Percentiles rank a stretch among this genome's conserved stretches.
Conservation (phyloP, 2,888 invertebrate genomes). For the Sinopyrophorus schimmeli region DNA sequence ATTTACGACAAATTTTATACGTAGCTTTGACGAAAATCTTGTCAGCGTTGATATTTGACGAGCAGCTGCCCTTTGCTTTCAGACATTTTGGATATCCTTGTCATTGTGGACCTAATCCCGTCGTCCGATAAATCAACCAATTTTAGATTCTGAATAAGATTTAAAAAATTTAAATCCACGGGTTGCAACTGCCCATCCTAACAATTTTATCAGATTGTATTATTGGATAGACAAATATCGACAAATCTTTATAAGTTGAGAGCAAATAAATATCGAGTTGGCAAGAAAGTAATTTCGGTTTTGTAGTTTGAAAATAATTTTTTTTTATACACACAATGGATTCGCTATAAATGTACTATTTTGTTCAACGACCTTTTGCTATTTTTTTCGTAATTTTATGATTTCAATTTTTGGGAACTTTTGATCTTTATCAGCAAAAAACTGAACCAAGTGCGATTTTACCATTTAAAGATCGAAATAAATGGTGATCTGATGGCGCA, state of each 20-base stretch:
- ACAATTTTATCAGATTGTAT: constrained; percentile 5
- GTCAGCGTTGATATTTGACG: constrained; percentile 17
- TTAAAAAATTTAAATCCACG: background rate
- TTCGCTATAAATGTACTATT: background rate
- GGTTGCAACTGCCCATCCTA: background rate
- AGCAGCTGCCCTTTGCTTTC: constrained; percentile 22
- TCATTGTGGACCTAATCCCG: constrained; percentile 17
- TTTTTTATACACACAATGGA: background rate
- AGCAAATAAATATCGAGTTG: background rate
- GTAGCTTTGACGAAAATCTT: constrained; percentile 7
- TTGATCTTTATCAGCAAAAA: no score
- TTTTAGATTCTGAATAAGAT: no score
- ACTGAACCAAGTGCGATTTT: no score
- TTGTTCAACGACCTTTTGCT: no score
- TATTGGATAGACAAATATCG: constrained; percentile 15
- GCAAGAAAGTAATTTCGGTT: no score
- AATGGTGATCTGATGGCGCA: background rate
- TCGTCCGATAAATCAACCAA: constrained; percentile 21
- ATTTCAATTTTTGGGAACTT: no score
- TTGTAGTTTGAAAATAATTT: no score
- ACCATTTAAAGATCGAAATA: background rate
- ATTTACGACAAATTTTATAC: no score
- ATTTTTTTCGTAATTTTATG: no score
- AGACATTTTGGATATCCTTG: constrained; percentile 1
- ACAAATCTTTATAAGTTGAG: constrained; percentile 10